Evolutionary conservation across 2,888 invertebrate species (phyloP), one percentile per base, ranked within the genome.

Genomic region (Eristalis tenax): DNA sequence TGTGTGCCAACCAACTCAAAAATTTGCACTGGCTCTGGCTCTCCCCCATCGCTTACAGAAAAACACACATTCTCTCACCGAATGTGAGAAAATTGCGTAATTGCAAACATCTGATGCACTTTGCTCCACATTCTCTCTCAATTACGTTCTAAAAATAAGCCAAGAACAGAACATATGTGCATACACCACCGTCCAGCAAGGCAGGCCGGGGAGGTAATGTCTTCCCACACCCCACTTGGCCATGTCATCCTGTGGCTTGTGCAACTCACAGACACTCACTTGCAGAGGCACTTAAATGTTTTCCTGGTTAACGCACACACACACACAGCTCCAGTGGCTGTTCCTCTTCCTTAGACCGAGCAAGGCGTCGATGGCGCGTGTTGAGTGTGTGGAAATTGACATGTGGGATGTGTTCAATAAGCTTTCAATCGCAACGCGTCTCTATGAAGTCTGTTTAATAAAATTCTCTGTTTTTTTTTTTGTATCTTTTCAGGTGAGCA

Each of bases 71-170:
- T 75, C 73, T 79, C 74, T 38, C 69, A 22, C 4, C 6, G 40
- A 32, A 38, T 76, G 76, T 75, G 57, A 73, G 76, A 73, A 81
- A 77, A 85, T 85, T 77, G 81, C 77, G 68, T 81, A 85, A 81
- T 81, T 81, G 85, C 85, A 81, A 85, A 68, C 85, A 85, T 85
- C 77, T 81, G 77, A 85, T 76, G 69, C 71, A 77, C 61, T 73
- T 73, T 81, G 81, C 64, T 77, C 77, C 50, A 76, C 50, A 76
- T 76, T 82, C 77, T 18, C 32, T 38, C 57, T 23, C 18, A 18
- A 28, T 56, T 78, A 79, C 35, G 23, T 81, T 81, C 81, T 73
- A 73, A 81, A 85, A 85, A 85, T 85, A 85, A 18, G 50, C 18
- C 8, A 32, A 32, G 32, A 8, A 32, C 18, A 1, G 18, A n/a